Evolutionary conservation across 2,797 vertebrate genomes (phyloP).

Genomic region (Mormyrus proboscirostris): DNA sequence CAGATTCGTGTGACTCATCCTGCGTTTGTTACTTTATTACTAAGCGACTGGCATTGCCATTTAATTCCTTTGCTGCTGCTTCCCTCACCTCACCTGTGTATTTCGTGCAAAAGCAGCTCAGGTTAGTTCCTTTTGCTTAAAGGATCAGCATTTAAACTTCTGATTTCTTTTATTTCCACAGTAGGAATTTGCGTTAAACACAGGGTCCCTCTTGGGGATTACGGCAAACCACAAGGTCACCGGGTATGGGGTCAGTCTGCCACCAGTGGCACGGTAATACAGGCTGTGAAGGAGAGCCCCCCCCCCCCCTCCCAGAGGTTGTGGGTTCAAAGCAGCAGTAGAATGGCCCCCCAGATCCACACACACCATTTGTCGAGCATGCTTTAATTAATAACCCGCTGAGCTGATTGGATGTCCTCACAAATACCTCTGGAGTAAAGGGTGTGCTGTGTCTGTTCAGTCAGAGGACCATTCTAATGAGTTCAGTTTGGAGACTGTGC

Average conservation of each 20-base stretch:
- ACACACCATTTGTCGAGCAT: neutral
- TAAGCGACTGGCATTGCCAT: neutral
- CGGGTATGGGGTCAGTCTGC: neutral
- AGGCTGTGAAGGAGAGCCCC: neutral
- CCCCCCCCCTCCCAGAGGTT: neutral
- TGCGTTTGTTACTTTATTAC: neutral
- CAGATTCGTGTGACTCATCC: neutral
- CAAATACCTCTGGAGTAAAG: neutral
- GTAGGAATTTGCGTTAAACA: neutral
- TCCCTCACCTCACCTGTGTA: neutral
- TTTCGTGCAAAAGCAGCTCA: neutral
- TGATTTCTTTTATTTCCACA: neutral
- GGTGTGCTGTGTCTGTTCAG: neutral
- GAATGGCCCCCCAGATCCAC: neutral
- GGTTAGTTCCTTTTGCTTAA: neutral
- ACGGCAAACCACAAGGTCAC: neutral
- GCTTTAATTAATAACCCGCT: neutral
- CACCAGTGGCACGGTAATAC: neutral
- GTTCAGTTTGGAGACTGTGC: neutral
- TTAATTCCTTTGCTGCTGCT: neutral
- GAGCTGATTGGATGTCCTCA: neutral
- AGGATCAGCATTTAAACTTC: neutral
- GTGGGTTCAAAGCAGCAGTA: neutral
- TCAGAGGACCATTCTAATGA: neutral
- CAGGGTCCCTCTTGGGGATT: neutral